A percentile compares a stretch with the other conserved stretches of the same genome.
These are phyloP conservation scores for Idaea biselata DNA, from an alignment of 2,888 invertebrate genomes.

Conservation along the genomic window DNA sequence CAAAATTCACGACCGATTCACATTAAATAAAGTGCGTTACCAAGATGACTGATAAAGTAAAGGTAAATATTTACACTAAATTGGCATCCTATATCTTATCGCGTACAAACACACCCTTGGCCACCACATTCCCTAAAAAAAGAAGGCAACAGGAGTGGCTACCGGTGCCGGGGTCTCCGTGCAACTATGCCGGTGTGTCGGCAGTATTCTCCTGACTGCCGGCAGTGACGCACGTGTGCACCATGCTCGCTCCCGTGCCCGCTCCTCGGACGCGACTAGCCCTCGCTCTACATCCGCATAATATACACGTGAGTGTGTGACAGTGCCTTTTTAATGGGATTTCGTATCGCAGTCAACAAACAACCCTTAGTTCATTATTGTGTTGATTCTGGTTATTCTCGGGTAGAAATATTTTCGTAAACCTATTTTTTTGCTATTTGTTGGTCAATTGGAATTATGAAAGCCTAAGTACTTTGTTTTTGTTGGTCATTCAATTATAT, in stretches of 20 bases:
- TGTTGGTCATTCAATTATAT: too few relatives aligned
- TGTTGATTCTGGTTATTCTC: too few relatives aligned
- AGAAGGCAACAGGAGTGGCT: not conserved
- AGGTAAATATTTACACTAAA: not conserved
- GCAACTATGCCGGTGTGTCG: constrained; percentile 3
- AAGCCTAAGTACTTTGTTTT: too few relatives aligned
- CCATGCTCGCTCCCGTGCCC: constrained; percentile 59
- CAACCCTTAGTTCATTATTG: too few relatives aligned
- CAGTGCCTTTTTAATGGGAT: not conserved
- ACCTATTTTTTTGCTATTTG: not conserved
- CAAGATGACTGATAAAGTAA: too few relatives aligned
- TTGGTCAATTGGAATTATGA: too few relatives aligned
- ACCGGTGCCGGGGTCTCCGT: constrained; percentile 10
- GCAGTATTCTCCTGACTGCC: not conserved
- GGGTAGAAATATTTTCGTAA: not conserved
- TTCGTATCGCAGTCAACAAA: too few relatives aligned
- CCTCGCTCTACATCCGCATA: constrained; percentile 67
- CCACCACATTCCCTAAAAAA: not conserved
- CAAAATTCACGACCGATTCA: too few relatives aligned
- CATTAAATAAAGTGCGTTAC: too few relatives aligned
- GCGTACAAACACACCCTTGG: constrained; percentile 13
- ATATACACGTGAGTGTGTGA: constrained; percentile 66
- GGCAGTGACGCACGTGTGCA: constrained; percentile 43
- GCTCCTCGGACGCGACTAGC: constrained; percentile 67
- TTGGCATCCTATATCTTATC: constrained; percentile 18